phyloP scores from a whole-genome alignment of 2,113 vertebrate genomes.

The Podocnemis expansa region DNA sequence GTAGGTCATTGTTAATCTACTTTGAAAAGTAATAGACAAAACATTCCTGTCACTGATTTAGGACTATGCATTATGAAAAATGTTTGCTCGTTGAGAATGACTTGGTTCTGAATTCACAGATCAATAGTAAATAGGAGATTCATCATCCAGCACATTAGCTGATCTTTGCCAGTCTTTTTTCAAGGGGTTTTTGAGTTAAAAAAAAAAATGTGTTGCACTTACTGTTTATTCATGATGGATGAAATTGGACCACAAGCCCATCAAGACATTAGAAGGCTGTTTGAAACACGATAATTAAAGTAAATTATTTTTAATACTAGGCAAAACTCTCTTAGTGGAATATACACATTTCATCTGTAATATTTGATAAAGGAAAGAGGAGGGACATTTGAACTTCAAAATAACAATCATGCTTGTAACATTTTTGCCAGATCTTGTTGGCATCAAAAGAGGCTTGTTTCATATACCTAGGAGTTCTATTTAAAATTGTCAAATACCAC shows the following conservation, averaged over 20 bases:
- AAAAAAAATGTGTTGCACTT: background rate
- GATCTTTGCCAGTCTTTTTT: background rate
- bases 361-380: background rate
- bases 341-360: background rate
- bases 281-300: background rate
- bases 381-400: background rate
- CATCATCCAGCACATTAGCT: constrained; percentile 42
- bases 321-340: background rate
- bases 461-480: background rate
- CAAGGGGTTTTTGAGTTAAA: constrained; percentile 50
- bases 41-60: constrained; percentile 47
- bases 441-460: background rate
- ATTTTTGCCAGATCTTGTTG: background rate
- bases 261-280: background rate
- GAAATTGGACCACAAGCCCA: background rate
- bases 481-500: background rate
- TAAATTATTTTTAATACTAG: background rate
- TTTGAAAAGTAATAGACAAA: constrained; percentile 9
- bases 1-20: background rate
- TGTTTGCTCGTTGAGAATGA: constrained; percentile 1
- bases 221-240: background rate
- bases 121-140: constrained; percentile 45
- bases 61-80: constrained; percentile 38
- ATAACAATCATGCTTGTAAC: background rate
- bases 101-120: constrained; percentile 25